Percentiles rank a stretch among this genome's conserved stretches.
phyloP scores from a whole-genome alignment of 1,140 invertebrate genomes.

The Trissolcus basalis region DNA sequence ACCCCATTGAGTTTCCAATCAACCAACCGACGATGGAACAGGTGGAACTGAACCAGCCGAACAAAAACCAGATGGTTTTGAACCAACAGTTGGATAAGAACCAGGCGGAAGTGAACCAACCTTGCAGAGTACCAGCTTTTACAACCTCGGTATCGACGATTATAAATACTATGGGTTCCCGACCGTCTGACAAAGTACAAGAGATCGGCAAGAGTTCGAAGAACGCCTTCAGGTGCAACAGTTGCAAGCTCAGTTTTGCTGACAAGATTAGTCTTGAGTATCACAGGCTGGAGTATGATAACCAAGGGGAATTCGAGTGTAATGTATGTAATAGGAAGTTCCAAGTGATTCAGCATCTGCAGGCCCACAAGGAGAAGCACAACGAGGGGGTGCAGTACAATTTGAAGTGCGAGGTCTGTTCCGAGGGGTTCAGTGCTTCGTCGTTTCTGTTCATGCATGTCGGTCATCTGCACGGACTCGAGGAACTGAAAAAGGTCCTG shows the following conservation, averaged over 20 bases:
- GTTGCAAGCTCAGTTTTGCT: slow-evolving; percentile 39
- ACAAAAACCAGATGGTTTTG: too few species aligned
- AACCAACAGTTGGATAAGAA: neutral
- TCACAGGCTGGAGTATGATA: slow-evolving; percentile 43
- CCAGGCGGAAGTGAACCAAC: neutral
- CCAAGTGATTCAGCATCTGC: slow-evolving; percentile 7
- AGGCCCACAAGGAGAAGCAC: slow-evolving; percentile 50
- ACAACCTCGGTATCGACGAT: neutral
- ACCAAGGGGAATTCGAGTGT: slow-evolving; percentile 35
- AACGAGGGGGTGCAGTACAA: neutral
- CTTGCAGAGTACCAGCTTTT: neutral
- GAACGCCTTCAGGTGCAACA: slow-evolving; percentile 9
- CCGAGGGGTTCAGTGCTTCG: slow-evolving; percentile 21
- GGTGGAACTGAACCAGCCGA: neutral
- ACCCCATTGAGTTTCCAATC: slow-evolving; percentile 31
- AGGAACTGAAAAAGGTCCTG: slow-evolving; percentile 28
- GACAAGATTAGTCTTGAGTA: slow-evolving; percentile 26
- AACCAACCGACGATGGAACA: neutral
- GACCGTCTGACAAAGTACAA: too few species aligned
- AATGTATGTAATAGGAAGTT: slow-evolving; percentile 44
- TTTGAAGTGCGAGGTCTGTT: slow-evolving; percentile 45
- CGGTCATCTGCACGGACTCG: slow-evolving; percentile 49
- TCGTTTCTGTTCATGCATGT: slow-evolving; percentile 15
- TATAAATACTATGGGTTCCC: neutral
- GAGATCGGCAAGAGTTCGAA: neutral